phyloP scores from a whole-genome alignment of 2,113 vertebrate species.

The Rhadina sibilatrix region DNA sequence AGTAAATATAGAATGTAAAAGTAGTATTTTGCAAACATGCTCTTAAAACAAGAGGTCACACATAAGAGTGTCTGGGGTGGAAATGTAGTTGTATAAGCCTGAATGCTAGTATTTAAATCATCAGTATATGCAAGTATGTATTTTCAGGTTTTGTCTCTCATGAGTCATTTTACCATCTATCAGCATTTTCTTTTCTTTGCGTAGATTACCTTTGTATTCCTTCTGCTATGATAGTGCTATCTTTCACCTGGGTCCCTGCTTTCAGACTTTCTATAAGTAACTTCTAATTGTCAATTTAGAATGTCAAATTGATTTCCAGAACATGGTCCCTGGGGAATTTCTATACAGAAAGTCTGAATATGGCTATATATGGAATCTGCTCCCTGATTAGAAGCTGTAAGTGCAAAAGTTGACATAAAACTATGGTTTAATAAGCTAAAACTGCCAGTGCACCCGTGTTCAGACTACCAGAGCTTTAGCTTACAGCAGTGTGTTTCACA shows the following conservation, averaged over 20 bases:
- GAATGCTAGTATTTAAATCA: neutral
- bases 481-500: neutral
- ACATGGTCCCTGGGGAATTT: neutral
- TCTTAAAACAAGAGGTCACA: neutral
- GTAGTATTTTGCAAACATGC: neutral
- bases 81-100: neutral
- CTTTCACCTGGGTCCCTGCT: neutral
- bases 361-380: neutral
- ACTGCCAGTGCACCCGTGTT: neutral
- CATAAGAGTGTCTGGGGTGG: neutral
- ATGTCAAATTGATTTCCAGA: neutral
- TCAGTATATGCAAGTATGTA: neutral
- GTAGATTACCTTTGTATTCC: neutral
- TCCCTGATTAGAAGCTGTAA: neutral
- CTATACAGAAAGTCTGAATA: neutral
- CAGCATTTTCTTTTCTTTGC: neutral
- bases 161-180: neutral
- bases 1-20: neutral
- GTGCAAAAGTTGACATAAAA: neutral
- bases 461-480: neutral
- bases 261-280: neutral
- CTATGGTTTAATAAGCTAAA: neutral
- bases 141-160: neutral
- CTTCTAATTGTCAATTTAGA: neutral
- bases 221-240: neutral